Base-by-base conservation (phyloP, 2,113 vertebrate species). In the Epinephelus fuscoguttatus region DNA sequence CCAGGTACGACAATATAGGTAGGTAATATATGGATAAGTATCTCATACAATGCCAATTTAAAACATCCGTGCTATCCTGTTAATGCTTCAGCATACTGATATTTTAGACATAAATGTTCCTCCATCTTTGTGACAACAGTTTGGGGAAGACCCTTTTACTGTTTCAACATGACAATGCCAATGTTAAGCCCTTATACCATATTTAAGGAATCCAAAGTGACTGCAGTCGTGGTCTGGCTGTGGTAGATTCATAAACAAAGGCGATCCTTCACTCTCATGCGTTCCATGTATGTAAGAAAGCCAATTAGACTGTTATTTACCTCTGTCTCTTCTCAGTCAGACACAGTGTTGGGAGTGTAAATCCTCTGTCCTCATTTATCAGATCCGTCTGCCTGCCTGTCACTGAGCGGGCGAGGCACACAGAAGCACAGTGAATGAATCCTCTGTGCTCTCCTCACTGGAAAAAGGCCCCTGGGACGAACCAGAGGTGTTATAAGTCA, bases 361-460 rank as follows among this genome's bases (percentile, higher is more conserved):
- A 80, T 59, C 72, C 78, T 52, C 63, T 45, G 37, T 72, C 77
- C 68, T 88, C 78, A 60, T 91, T 89, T 70, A 80, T 90, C 82
- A 84, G n/a, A 88, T 87, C 33, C 55, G 0, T 70, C 75, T 79
- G 73, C 62, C 87, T 70, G 88, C 71, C 81, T 74, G 78, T 88
- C 90, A 82, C 80, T 45, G 69, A 66, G 75, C 9, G 21, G 52
- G 49, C 0, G 25, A 70, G 66, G 52, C 68, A 53, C 8, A 56
- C 30, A 78, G 6, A 40, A 5, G 40, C 45, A 52, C 27, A 70
- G 12, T 55, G 57, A 73, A 61, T 56, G 62, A 82, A 47, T 62
- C n/a, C 0, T 23, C 52, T 64, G 47, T 19, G 64, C 55, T 74
- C 33, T 45, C 70, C 27, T 78, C 53, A 9, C 40, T 33, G 21